Percentiles rank a stretch among this genome's conserved stretches.
These are phyloP conservation scores for Laspeyria flexula DNA, from an alignment of 2,888 invertebrate species.

Conservation along the genomic window DNA sequence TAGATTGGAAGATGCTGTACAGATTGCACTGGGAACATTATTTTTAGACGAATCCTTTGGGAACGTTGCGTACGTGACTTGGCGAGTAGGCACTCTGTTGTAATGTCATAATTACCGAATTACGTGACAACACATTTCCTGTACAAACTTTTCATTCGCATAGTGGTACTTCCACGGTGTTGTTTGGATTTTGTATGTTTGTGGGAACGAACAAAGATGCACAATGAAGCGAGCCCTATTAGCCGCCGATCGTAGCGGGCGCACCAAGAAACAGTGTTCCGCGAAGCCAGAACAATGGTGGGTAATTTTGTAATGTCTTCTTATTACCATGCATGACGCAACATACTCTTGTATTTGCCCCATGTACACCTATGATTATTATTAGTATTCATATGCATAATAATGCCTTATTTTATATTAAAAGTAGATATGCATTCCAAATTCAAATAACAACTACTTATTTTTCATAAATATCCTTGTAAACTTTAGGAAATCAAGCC, in stretches of 20 bases:
- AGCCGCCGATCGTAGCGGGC: conserved; percentile 64
- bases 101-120: conserved; percentile 44
- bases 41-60: conserved; percentile 50
- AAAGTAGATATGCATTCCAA: too few species aligned
- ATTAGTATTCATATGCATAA: conserved; percentile 44
- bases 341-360: conserved; percentile 62
- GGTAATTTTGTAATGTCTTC: conserved; percentile 83
- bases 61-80: conserved; percentile 35
- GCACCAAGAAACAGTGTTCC: conserved; percentile 71
- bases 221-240: conserved; percentile 74
- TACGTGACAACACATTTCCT: conserved; percentile 54
- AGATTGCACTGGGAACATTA: conserved; percentile 55
- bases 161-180: conserved; percentile 54
- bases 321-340: conserved; percentile 82
- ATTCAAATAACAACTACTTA: too few species aligned
- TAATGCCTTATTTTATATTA: too few species aligned
- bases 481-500: conserved; percentile 23
- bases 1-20: conserved; percentile 51
- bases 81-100: too few species aligned
- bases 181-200: conserved; percentile 55
- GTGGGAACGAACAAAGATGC: conserved; percentile 71
- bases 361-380: conserved; percentile 64
- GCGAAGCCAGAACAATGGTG: conserved; percentile 82
- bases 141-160: conserved; percentile 49
- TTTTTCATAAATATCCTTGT: conserved; percentile 35